Evolutionary conservation across 2,113 vertebrate species (phyloP).

Genomic region (Antennarius striatus): DNA sequence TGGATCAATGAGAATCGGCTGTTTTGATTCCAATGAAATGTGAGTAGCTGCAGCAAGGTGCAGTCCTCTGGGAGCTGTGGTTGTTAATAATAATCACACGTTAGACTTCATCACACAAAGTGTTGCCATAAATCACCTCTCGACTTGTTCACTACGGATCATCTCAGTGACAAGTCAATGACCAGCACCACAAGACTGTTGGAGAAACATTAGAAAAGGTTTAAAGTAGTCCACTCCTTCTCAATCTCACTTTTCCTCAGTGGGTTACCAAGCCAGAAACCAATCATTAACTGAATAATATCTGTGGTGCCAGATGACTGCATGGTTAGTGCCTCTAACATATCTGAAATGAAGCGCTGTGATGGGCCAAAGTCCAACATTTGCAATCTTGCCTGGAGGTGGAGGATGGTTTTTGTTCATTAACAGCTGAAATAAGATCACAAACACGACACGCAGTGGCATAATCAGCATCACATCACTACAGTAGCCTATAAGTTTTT

Average conservation of each 20-base stretch:
- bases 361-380: neutral
- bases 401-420: neutral
- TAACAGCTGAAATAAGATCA: too few species aligned
- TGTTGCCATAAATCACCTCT: constrained; percentile 6
- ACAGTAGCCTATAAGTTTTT: too few species aligned
- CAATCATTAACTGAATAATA: constrained; percentile 14
- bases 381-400: neutral
- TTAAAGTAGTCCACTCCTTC: neutral
- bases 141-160: neutral
- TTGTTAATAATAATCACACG: constrained; percentile 15
- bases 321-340: neutral
- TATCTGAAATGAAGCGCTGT: neutral
- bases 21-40: constrained; percentile 16
- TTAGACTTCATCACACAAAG: constrained; percentile 21
- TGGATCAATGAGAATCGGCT: constrained; percentile 24
- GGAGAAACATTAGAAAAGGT: neutral
- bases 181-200: neutral
- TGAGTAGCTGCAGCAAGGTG: neutral
- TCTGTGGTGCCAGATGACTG: neutral
- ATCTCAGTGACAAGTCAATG: neutral
- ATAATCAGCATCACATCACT: too few species aligned
- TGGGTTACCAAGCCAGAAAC: constrained; percentile 8
- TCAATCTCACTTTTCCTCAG: neutral
- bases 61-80: neutral
- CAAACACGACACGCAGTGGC: too few species aligned